These are phyloP conservation scores for Macrosiphum euphorbiae DNA, from an alignment of 2,888 invertebrate genomes.

Conservation along the genomic window DNA sequence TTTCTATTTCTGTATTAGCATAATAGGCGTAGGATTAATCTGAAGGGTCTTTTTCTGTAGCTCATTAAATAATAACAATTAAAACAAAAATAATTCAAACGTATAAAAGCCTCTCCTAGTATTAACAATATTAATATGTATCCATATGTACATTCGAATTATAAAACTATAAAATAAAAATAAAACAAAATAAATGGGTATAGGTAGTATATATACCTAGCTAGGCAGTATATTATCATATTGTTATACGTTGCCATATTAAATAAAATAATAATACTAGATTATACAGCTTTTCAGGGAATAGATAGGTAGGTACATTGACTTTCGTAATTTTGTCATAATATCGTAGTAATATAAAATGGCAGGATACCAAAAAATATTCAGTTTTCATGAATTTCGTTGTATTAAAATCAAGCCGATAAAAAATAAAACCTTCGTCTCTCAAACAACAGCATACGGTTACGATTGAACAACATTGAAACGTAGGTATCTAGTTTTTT, in stretches of 20 bases:
- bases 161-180: background rate
- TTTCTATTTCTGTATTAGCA: slow-evolving; percentile 20
- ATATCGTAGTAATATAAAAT: background rate
- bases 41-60: background rate
- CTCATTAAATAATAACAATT: slow-evolving; percentile 14
- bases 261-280: background rate
- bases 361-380: background rate
- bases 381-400: background rate
- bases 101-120: background rate
- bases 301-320: background rate
- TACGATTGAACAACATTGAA: background rate
- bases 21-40: slow-evolving; percentile 42
- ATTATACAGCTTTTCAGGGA: background rate
- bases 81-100: background rate
- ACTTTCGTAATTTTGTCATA: background rate
- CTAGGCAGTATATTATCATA: background rate
- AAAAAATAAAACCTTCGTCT: too few species aligned
- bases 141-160: background rate
- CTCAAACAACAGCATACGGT: too few species aligned
- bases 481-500: too few species aligned
- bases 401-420: background rate
- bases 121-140: background rate
- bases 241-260: background rate
- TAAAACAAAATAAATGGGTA: background rate
- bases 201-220: background rate